Evolutionary conservation across 2,888 invertebrate genomes (phyloP).

Genomic region (Pocota personata): DNA sequence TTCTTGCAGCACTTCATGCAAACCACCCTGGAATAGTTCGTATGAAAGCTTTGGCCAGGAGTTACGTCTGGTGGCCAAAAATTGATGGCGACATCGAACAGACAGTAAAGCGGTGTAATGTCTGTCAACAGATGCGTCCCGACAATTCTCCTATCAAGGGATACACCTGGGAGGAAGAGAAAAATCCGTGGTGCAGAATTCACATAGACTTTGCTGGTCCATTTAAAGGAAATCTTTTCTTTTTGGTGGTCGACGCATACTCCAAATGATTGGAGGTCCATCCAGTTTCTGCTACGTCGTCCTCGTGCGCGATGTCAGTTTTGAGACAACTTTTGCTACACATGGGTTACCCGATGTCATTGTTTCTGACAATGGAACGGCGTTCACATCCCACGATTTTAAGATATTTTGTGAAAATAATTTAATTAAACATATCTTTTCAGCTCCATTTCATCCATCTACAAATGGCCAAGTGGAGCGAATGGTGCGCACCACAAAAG

Average conservation of each 20-base stretch:
- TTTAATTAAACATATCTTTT: constrained; percentile 18
- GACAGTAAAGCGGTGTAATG: no score
- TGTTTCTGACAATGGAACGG: constrained; percentile 13
- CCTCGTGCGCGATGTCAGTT: not conserved
- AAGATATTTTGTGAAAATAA: constrained; percentile 11
- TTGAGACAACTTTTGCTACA: constrained; percentile 18
- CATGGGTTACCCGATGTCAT: constrained; percentile 34
- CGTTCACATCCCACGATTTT: constrained; percentile 25
- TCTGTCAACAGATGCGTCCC: no score
- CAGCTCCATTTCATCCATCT: constrained; percentile 24
- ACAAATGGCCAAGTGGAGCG: constrained; percentile 20
- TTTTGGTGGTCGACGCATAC: constrained; percentile 54
- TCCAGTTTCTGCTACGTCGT: constrained; percentile 3
- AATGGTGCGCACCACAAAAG: constrained; percentile 10
- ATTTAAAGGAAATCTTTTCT: constrained; percentile 47
- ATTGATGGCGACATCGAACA: no score
- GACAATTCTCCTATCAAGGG: no score
- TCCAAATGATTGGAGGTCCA: constrained; percentile 50
- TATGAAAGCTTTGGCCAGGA: no score
- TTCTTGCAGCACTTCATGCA: no score
- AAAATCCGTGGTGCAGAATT: constrained; percentile 24
- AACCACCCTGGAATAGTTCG: no score
- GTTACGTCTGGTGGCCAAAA: no score
- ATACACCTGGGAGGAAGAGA: not conserved
- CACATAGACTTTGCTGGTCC: constrained; percentile 67